These are phyloP conservation scores for Calephelis nemesis DNA, from an alignment of 1,140 invertebrate genomes.

Conservation along the genomic window DNA sequence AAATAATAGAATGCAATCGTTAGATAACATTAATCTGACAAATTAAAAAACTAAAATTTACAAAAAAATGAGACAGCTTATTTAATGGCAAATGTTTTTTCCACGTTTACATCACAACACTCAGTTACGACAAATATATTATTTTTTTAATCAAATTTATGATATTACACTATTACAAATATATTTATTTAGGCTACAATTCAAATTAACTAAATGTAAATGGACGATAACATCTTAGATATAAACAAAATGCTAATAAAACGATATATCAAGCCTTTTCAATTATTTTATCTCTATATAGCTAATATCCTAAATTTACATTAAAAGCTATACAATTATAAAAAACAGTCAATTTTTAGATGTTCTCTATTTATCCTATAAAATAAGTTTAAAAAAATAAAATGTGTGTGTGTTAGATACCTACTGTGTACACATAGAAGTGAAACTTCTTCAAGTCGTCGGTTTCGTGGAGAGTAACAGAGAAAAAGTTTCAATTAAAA, in stretches of 20 bases:
- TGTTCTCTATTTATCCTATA: background rate
- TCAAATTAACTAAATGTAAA: constrained; percentile 2
- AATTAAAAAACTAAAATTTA: no score
- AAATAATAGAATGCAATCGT: no score
- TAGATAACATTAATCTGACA: no score
- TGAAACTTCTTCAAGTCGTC: no score
- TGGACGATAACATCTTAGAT: constrained; percentile 5
- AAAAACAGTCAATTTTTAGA: constrained; percentile 18
- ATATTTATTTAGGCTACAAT: background rate
- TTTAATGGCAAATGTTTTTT: background rate
- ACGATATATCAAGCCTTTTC: background rate
- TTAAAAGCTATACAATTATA: constrained; percentile 17
- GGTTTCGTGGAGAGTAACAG: no score
- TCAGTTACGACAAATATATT: background rate
- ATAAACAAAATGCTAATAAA: constrained; percentile 9
- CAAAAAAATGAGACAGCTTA: no score
- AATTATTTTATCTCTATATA: constrained; percentile 5
- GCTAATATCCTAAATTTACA: constrained; percentile 11
- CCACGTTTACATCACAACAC: constrained; percentile 9
- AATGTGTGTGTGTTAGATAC: background rate
- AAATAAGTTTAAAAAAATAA: background rate
- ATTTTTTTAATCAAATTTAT: constrained; percentile 1
- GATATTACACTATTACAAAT: background rate
- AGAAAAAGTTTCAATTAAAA: no score
- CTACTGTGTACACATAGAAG: no score